Conservation (phyloP, 2,797 vertebrate genomes). For the Sebastes hubbsi region DNA sequence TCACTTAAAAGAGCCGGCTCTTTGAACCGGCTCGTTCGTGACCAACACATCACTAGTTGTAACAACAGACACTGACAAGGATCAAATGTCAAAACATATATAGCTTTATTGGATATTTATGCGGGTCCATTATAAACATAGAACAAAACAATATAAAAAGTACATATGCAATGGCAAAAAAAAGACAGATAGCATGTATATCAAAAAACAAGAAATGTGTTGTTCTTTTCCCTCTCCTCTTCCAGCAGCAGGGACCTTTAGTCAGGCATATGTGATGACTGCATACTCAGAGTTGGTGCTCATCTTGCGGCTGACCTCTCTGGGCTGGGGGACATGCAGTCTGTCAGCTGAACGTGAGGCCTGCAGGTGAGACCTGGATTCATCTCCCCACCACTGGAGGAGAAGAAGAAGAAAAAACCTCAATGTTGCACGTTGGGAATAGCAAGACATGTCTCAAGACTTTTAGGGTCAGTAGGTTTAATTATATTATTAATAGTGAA, state of each 20-base stretch:
- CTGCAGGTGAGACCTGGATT: constrained; percentile 65
- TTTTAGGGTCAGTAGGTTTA: no score
- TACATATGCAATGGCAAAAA: not conserved
- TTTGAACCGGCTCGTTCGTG: fast-evolving
- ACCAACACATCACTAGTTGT: no score
- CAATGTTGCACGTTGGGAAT: not conserved
- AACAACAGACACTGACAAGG: constrained; percentile 62
- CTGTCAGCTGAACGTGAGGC: constrained; percentile 81
- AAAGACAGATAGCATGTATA: not conserved
- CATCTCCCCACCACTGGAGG: constrained; percentile 73
- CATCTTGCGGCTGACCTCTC: constrained; percentile 84
- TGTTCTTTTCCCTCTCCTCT: not conserved
- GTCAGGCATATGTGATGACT: constrained; percentile 81
- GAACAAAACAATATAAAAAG: fast-evolving
- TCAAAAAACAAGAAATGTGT: not conserved
- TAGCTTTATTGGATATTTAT: constrained; percentile 20
- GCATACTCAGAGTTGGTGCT: constrained; percentile 86
- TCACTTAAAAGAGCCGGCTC: no score
- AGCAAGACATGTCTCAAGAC: not conserved
- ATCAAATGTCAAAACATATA: constrained; percentile 9
- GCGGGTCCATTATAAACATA: not conserved
- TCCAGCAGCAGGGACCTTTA: not conserved
- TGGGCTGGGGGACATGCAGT: constrained; percentile 76
- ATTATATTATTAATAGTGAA: no score
- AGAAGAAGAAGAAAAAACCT: constrained; percentile 13